A percentile compares a stretch with the other conserved stretches of the same genome.
These are phyloP conservation scores for Chymomyza amoena DNA, from an alignment of 2,888 invertebrate genomes.

Conservation along the genomic window DNA sequence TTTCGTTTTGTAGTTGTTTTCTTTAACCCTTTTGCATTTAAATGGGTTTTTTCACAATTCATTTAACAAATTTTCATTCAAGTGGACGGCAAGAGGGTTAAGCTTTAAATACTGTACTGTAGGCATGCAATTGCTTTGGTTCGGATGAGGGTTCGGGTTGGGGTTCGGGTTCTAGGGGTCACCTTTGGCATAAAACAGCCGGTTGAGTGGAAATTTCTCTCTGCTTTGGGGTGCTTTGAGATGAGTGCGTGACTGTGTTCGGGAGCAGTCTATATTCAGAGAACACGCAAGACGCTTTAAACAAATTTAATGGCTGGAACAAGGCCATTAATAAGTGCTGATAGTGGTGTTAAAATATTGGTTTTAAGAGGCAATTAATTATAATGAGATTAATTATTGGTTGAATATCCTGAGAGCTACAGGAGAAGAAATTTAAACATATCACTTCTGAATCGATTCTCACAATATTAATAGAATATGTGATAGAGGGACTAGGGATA, in stretches of 20 bases:
- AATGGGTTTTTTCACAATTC: conserved; percentile 59
- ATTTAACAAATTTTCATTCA: conserved; percentile 59
- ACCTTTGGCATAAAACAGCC: conserved; percentile 33
- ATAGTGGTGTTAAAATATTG: no score
- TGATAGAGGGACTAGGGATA: no score
- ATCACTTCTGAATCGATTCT: no score
- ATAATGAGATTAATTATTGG: no score
- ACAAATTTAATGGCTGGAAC: no score
- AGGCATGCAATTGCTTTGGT: neutral
- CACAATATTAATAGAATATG: no score
- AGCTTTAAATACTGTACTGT: conserved; percentile 21
- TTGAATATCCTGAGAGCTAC: no score
- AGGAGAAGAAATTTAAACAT: no score
- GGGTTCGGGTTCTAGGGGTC: conserved; percentile 10
- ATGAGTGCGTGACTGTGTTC: neutral
- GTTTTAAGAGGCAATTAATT: no score
- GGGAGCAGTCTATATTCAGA: neutral
- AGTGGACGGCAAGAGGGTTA: conserved; percentile 13
- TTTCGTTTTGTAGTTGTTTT: conserved; percentile 7
- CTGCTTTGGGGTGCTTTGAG: neutral
- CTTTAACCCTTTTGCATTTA: conserved; percentile 33
- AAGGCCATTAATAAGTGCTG: no score
- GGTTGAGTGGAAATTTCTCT: neutral
- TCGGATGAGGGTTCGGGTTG: no score
- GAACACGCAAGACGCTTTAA: neutral